Percentiles rank a stretch among this genome's conserved stretches.
These are phyloP conservation scores for Scleropages formosus DNA, from an alignment of 2,797 vertebrate species.

Conservation along the genomic window DNA sequence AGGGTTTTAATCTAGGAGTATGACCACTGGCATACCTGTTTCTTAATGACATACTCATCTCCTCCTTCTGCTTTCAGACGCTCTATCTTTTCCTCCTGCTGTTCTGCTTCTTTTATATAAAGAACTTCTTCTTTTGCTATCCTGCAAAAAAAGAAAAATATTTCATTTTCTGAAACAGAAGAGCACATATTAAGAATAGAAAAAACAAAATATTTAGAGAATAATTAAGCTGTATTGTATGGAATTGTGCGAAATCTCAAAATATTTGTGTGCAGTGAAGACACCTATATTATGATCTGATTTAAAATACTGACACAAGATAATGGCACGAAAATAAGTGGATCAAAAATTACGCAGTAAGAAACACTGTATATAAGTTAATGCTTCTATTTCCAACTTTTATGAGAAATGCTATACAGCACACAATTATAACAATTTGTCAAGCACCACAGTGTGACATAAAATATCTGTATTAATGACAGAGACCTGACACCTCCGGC, in stretches of 20 bases:
- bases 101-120: constrained; percentile 85
- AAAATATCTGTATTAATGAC: neutral
- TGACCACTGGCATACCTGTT: constrained; percentile 72
- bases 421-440: neutral
- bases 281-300: neutral
- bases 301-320: neutral
- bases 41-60: constrained; percentile 86
- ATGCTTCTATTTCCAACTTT: no score
- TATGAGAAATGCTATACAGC: neutral
- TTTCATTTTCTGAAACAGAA: constrained; percentile 1
- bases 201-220: neutral
- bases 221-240: neutral
- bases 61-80: constrained; percentile 81
- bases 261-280: neutral
- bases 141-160: constrained; percentile 55
- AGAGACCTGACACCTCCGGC: neutral
- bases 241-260: neutral
- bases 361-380: neutral
- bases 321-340: neutral
- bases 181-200: neutral
- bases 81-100: constrained; percentile 88
- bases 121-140: constrained; percentile 85
- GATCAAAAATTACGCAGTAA: neutral
- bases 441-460: neutral
- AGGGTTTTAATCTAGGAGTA: constrained; percentile 6